Base-by-base conservation (phyloP, 2,888 invertebrate species). In the Epirrita christyi region DNA sequence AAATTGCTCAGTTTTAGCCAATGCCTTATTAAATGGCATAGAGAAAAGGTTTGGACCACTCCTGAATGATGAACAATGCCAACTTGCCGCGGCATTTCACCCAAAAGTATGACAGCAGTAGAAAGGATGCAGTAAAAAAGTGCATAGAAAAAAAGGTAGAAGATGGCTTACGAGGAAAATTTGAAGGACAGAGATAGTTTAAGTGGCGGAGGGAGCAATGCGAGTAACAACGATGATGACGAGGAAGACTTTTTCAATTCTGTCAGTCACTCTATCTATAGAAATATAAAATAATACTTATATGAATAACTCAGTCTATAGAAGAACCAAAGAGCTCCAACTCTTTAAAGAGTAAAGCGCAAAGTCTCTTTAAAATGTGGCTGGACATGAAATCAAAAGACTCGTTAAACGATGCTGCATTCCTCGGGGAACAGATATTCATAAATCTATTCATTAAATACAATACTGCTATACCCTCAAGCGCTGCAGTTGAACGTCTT, bases 121-220 rank as follows among this genome's bases (percentile, higher is more conserved):
- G 59, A 59, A 62, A 63, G 53, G 64, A 67, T 65, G 60, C 61
- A 52, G 64, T 59, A 63, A 65, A 59, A 59, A 65, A 54, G 32
- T 37, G 54, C 60, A 62, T 61, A 59, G 54, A 63, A 66, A n/a
- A 64, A 63, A 64, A 67, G 51, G 62, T 65, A 68, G 67, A 68
- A 67, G 63, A 70, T 45, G 66, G 64, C 28, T 64, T 69, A 66
- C 48, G 40, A 48, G 28, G 28, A 29, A 29, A 29, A 29, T 29
- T 29, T 8, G 28, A 29, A 29, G n/a, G n/a, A n/a, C n/a, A n/a
- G n/a, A 67, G 62, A 70, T 45, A 64, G 63, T 15, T 64, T 67
- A 61, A 63, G 46, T 63, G 63, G 63, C 59, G 59, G 61, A 63
- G 58, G 56, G 32, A 63, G 63, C 59, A 66, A 63, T 49, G 61